Base-by-base conservation (phyloP, 2,888 invertebrate species). In the Biston stratarius region DNA sequence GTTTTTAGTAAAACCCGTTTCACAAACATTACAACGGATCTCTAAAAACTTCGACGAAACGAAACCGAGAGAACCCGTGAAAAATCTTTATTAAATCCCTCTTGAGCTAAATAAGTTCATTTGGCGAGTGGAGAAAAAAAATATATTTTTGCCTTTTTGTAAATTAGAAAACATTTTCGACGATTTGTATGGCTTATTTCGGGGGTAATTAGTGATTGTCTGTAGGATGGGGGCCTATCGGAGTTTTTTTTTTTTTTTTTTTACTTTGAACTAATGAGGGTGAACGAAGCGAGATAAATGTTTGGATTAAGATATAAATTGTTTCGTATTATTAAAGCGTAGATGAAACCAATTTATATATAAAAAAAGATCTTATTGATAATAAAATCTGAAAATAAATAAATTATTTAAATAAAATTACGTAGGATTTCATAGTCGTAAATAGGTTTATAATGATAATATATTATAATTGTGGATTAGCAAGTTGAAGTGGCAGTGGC, bases 11-110 rank as follows among this genome's bases (percentile, higher is more conserved):
- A 38, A 38, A 15, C 14, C 11, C 12, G 63, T 44, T 61, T 59
- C 6, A 6, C 9, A 11, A 44, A 49, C 15, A 8, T 15, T 7
- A 48, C 24, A 5, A 59, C 58, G 51, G 80, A 73, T 71, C 82
- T 78, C 84, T 69, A 86, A 87, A 89, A 89, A 89, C 84, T 89
- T 90, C 86, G 85, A 86, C 84, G 83, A 86, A 88, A 86, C 84
- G 84, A 87, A 88, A 85, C 85, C 83, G 81, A 82, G 82, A 83
- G 86, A 75, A 84, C 85, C 83, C 85, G 86, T 93, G 92, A 94
- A 90, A 93, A 92, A 94, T 94, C 90, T 91, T 91, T 93, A 92
- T 92, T 93, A 93, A 94, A 90, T 92, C 94, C 92, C 82, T 83
- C 85, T 81, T 82, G 76, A 84, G 87, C 90, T 92, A 91, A 93